Evolutionary conservation across 2,888 invertebrate species (phyloP), one percentile per base, ranked within the genome.

Genomic region (Aelia acuminata): DNA sequence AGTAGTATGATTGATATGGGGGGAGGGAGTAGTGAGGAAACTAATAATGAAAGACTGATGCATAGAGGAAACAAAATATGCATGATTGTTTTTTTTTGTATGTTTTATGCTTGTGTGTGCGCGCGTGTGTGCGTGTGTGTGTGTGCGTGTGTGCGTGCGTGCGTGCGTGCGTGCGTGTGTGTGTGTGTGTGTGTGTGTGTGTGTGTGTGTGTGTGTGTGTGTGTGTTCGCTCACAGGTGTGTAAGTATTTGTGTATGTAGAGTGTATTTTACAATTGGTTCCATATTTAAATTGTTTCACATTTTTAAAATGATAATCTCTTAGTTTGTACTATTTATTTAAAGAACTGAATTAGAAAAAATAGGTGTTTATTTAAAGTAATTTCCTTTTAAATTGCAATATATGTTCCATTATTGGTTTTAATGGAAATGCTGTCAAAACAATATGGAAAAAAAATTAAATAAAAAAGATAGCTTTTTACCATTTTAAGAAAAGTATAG

Each of bases 261-360:
- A 31, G 85, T 50, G 20, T 31, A 39, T 31, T 39, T 39, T 80
- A 43, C 43, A 80, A 80, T 22, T 80, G 80, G 43, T 80, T 5
- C 80, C 43, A 43, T 80, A 80, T 39, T 43, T 43, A 80, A 80
- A 80, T 80, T 80, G 80, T 80, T 80, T 43, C 80, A 80, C 80
- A 80, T 2, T 80, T 80, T 80, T 43, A 39, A 39, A 10, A 80
- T 43, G n/a, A 80, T 80, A 80, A 80, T 80, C 35, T 85, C 85
- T 53, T 85, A 85, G 85, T 53, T 85, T 26, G 53, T 53, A 85
- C n/a, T 85, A 57, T 85, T 85, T 85, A 85, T 85, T 85, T 85
- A 31, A 85, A 85, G 85, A 85, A 85, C 85, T 85, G 85, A 85
- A 85, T 35, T 80, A 80, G 80, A n/a, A 43, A 43, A 80, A 80